Percentiles rank a stretch among this genome's conserved stretches.
These are phyloP conservation scores for Mirza zaza DNA, from an alignment of 2,113 vertebrate species.

Conservation along the genomic window DNA sequence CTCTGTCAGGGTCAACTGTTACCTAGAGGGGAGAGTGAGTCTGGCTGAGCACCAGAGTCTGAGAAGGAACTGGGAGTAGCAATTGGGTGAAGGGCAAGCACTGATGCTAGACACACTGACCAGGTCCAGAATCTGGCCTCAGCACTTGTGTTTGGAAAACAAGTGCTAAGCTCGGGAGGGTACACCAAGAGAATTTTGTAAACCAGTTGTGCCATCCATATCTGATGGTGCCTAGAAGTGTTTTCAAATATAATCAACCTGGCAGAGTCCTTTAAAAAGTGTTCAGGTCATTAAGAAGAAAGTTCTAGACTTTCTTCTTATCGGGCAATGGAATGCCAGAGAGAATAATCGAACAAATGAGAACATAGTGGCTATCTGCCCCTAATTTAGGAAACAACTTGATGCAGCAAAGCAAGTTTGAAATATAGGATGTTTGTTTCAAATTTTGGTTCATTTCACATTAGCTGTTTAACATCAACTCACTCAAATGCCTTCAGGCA, in stretches of 20 bases:
- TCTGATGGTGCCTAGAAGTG: neutral
- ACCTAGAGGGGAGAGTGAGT: neutral
- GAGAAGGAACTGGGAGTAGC: neutral
- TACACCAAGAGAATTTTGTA: neutral
- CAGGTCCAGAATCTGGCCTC: neutral
- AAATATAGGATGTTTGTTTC: neutral
- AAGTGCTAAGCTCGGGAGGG: neutral
- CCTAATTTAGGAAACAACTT: neutral
- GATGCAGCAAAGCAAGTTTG: neutral
- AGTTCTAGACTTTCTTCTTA: neutral
- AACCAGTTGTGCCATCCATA: neutral
- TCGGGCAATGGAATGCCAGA: neutral
- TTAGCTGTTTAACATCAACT: neutral
- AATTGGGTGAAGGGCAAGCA: accelerated
- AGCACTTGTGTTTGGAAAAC: neutral
- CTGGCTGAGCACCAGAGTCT: neutral
- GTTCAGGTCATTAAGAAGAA: neutral
- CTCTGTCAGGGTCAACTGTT: neutral
- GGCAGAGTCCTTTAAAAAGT: neutral
- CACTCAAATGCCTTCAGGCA: neutral
- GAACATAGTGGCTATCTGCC: neutral
- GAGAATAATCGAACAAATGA: neutral
- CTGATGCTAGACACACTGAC: neutral
- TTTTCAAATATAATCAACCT: neutral
- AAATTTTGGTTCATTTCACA: neutral